Base-by-base conservation (phyloP, 53 echinoderm and acorn worm genomes). In the Actinopyga echinites region DNA sequence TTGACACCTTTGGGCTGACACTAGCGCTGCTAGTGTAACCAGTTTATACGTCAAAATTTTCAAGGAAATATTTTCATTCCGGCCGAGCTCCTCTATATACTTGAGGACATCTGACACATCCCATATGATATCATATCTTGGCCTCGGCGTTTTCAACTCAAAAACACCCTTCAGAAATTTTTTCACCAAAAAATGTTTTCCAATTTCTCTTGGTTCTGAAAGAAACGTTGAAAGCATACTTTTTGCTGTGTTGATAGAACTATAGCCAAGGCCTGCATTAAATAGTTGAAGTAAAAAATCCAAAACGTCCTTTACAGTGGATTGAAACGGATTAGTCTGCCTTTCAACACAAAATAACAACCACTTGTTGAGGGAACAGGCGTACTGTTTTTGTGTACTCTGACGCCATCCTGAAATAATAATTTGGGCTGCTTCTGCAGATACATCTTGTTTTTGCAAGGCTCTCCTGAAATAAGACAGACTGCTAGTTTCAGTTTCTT, bases 1-100 rank as follows among this genome's bases (percentile, higher is more conserved):
- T 30, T 65, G 65, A 65, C 65, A 65, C 65, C 65, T 65, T 65
- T 65, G 65, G 7, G 30, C 33, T 65, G 28, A 65, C 65, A 65
- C 33, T 30, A 65, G 30, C 35, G 65, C 28, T 65, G 30, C 30
- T 3, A 34, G 30, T 28, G 65, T 34, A 65, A 30, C 28, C 17
- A 65, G 28, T 65, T 65, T 65, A 30, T 65, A 65, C 65, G 65
- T 65, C 30, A 65, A 30, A 7, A 9, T 24, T 65, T 65, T 62
- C 24, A 62, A 62, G 30, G 63, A n/a, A n/a, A n/a, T n/a, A 62
- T 62, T 62, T 62, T 62, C 63, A 23, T 62, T 20, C 12, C 21
- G 63, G 23, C 63, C 24, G 30, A 62, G 63, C 4, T 23, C 24
- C 32, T 25, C 30, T 65, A 7, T 65, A 65, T 65, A 65, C 26